phyloP scores from a whole-genome alignment of 2,797 vertebrate species.

The Takifugu ocellatus region DNA sequence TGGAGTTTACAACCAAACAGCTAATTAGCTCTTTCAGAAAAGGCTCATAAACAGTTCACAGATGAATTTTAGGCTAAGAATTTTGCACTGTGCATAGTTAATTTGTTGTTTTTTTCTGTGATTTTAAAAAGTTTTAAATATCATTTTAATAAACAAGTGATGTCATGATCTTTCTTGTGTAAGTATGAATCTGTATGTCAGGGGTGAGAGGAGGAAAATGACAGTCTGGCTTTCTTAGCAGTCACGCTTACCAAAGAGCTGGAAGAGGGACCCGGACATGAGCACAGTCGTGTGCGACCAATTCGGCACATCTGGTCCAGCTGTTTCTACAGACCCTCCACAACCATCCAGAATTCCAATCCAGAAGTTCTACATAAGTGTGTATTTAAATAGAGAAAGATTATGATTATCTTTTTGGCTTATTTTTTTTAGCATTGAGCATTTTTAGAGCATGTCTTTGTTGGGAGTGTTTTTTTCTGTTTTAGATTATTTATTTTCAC shows the following conservation, averaged over 20 bases:
- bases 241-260: slow-evolving; percentile 92
- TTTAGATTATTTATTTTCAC: slow-evolving; percentile 80
- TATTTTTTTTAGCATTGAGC: slow-evolving; percentile 83
- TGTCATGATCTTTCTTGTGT: slow-evolving; percentile 65
- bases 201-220: slow-evolving; percentile 57
- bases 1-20: slow-evolving; percentile 20
- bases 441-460: slow-evolving; percentile 73
- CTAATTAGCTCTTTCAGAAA: slow-evolving; percentile 24
- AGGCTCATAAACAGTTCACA: slow-evolving; percentile 40
- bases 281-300: slow-evolving; percentile 35
- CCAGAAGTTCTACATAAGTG: slow-evolving; percentile 79
- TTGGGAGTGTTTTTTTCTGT: slow-evolving; percentile 59
- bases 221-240: slow-evolving; percentile 65
- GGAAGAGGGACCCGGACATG: slow-evolving; percentile 62
- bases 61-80: slow-evolving; percentile 64
- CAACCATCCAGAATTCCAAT: slow-evolving; percentile 29
- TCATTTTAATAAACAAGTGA: slow-evolving; percentile 77
- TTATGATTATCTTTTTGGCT: slow-evolving; percentile 79
- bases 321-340: slow-evolving; percentile 23
- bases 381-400: slow-evolving; percentile 83
- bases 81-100: slow-evolving; percentile 73
- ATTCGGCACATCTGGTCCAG: slow-evolving; percentile 5
- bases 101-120: slow-evolving; percentile 48
- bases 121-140: slow-evolving; percentile 70
- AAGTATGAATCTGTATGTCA: slow-evolving; percentile 61